Evolutionary conservation across 2,113 vertebrate genomes (phyloP), one percentile per base, ranked within the genome.

Genomic region (Oreotrochilus melanogaster): DNA sequence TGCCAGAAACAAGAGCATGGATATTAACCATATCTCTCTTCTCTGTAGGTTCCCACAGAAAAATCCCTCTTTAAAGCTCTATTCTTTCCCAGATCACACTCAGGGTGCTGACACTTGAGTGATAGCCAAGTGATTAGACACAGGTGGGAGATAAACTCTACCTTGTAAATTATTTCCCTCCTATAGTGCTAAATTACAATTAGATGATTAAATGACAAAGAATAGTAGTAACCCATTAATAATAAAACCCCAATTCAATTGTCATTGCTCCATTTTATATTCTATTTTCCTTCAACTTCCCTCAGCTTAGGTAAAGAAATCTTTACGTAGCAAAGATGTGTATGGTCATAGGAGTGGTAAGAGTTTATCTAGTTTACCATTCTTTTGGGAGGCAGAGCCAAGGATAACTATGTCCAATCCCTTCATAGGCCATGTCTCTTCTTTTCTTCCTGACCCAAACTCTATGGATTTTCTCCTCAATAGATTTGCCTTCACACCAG

Each of bases 61-160:
- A 83, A 62, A 31, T 18, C 33, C 48, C 48, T 74, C 56, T 84
- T 71, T n/a, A 91, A 35, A 87, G n/a, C 48, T 71, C 39, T 51
- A 16, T 33, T 35, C 22, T 35, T 60, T 7, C 48, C 17, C 70
- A 61, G 51, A 45, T 67, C 88, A 95, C 79, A 0, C 91, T 14
- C 42, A n/a, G 15, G 82, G 84, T 86, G 71, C 67, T 7, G 24
- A 85, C 72, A 80, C 95, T 96, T 93, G 72, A 95, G 62, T 23
- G 76, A 62, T 81, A 88, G 61, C 35, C 39, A 57, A 86, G 39
- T 95, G 93, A 96, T 97, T 95, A 97, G 27, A 78, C 33, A 48
- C 71, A 78, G 71, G 78, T 80, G 47, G 82, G 43, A 94, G 58
- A 86, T 39, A 56, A 95, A 21, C 51, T 60, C 60, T 92, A 39